Evolutionary conservation across 2,113 vertebrate genomes (phyloP), one percentile per base, ranked within the genome.

Genomic region (Parotia lawesii): DNA sequence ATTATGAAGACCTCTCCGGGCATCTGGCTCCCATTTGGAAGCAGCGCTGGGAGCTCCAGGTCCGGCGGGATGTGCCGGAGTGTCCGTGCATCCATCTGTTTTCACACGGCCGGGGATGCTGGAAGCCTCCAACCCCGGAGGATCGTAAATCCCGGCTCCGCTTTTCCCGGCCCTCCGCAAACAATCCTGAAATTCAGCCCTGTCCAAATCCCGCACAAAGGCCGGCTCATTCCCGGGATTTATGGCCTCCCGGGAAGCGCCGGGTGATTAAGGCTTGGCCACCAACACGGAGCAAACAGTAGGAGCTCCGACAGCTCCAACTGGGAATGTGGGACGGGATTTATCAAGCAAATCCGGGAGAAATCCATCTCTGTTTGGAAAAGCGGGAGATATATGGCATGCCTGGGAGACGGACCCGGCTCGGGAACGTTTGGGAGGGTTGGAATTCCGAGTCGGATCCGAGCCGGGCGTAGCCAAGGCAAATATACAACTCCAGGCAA

Each of bases 211-310:
- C 97, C 1, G 7, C 97, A 99, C 99, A 99, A 99, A 99, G 98
- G 98, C 94, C 98, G 98, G 98, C 99, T 99, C 99, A 98, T 98
- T 97, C 97, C 98, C 61, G 90, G 99, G 99, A 99, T 99, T 99
- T 99, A 99, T 99, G 98, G 98, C 98, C 99, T 99, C 99, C 97
- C 24, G 98, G 99, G 99, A 99, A 99, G 97, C 96, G 94, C 89
- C 96, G 98, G 98, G 99, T 98, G 99, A 99, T 99, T 99, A 99
- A 98, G 98, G 97, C 97, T 98, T 97, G 97, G 99, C 99, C 99
- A 99, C 99, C 99, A 99, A 99, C 99, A 99, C 96, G 93, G 98
- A 99, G 99, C 98, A 98, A 99, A 99, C 99, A 99, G 99, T 99
- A 99, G 99, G 98, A 99, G 97, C 98, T 99, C 98, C 98, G 99